phyloP scores from a whole-genome alignment of 2,797 vertebrate species.

The Halcyon leucocephala region DNA sequence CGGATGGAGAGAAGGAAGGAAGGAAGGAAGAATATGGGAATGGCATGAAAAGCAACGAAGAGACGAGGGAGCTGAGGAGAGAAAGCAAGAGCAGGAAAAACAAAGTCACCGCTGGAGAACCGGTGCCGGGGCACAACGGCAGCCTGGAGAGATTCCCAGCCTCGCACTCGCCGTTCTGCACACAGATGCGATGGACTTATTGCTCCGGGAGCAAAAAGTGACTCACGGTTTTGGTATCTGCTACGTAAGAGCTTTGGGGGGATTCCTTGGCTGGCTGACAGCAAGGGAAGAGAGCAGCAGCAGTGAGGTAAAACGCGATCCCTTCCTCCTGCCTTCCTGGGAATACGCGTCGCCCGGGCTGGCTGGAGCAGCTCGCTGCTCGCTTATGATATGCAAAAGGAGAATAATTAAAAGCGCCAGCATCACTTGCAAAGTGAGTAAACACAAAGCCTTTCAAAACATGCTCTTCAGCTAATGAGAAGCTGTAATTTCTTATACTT shows the following conservation, averaged over 20 bases:
- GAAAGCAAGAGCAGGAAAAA: slow-evolving; percentile 78
- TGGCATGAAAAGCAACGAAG: slow-evolving; percentile 76
- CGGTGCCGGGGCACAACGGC: slow-evolving; percentile 53
- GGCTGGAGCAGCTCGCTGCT: slow-evolving; percentile 76
- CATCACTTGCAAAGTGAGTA: slow-evolving; percentile 84
- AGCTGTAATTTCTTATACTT: slow-evolving; percentile 83
- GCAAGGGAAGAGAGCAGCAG: slow-evolving; percentile 77
- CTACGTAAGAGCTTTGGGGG: slow-evolving; percentile 81
- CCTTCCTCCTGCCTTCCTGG: slow-evolving; percentile 77
- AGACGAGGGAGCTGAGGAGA: slow-evolving; percentile 76
- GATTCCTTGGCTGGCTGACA: slow-evolving; percentile 84
- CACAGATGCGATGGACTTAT: slow-evolving; percentile 47
- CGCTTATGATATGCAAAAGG: slow-evolving; percentile 78
- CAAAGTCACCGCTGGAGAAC: slow-evolving; percentile 47
- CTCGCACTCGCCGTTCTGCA: slow-evolving; percentile 26
- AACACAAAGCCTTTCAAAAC: slow-evolving; percentile 80
- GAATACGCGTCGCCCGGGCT: slow-evolving; percentile 66
- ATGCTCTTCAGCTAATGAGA: slow-evolving; percentile 80
- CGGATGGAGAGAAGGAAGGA: slow-evolving; percentile 66
- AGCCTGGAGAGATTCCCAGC: slow-evolving; percentile 73
- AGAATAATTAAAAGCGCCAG: slow-evolving; percentile 81
- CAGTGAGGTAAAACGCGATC: slow-evolving; percentile 73
- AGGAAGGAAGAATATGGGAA: slow-evolving; percentile 78
- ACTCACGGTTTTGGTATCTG: slow-evolving; percentile 79
- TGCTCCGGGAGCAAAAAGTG: slow-evolving; percentile 70